Conservation (phyloP, 1,140 invertebrate genomes). For the Argopecten irradians region DNA sequence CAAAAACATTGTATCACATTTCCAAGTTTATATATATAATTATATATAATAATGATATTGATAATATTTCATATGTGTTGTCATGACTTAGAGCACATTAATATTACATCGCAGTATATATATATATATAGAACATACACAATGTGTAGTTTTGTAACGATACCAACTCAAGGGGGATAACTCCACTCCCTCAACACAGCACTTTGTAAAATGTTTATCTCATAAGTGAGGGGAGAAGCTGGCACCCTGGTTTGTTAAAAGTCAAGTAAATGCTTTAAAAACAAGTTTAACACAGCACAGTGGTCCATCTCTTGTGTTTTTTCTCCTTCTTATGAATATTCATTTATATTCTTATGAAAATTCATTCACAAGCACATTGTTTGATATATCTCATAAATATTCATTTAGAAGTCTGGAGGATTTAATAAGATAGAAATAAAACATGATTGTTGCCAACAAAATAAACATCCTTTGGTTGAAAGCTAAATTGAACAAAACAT, state of each 20-base stretch:
- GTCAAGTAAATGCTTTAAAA: slow-evolving; percentile 15
- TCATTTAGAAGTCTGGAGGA: neutral
- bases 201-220: neutral
- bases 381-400: neutral
- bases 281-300: neutral
- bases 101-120: slow-evolving; percentile 17
- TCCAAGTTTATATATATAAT: slow-evolving; percentile 13
- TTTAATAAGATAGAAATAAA: neutral
- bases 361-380: neutral
- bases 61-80: slow-evolving; percentile 1
- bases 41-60: slow-evolving; percentile 22
- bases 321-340: neutral
- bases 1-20: slow-evolving; percentile 18
- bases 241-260: neutral
- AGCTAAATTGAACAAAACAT: slow-evolving; percentile 22
- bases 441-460: neutral
- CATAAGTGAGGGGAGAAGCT: neutral
- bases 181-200: neutral
- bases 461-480: slow-evolving; percentile 22
- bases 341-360: neutral
- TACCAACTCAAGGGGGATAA: neutral
- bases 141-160: neutral
- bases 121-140: slow-evolving; percentile 13
- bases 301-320: neutral
- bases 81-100: slow-evolving; percentile 13